Conservation (phyloP, 1,140 invertebrate genomes). For the Drosophila leontia region DNA sequence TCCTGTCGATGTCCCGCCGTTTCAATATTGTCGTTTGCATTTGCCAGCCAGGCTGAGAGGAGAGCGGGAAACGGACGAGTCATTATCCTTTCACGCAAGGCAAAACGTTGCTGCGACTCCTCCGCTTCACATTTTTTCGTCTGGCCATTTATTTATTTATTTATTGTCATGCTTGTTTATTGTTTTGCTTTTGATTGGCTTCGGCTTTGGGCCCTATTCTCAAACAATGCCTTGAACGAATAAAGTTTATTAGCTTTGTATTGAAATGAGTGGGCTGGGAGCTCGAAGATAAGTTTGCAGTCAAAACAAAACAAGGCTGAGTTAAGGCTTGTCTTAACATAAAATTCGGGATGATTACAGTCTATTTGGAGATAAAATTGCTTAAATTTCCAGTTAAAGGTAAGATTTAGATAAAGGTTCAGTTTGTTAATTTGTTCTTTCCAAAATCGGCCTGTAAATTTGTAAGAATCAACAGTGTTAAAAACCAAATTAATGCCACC, state of each 20-base stretch:
- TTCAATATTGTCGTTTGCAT: constrained; percentile 70
- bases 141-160: constrained; percentile 74
- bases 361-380: too few relatives aligned
- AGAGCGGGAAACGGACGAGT: constrained; percentile 42
- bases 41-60: constrained; percentile 26
- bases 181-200: constrained; percentile 77
- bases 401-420: rapidly evolving
- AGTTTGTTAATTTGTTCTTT: constrained; percentile 11
- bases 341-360: background rate
- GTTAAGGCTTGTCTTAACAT: background rate
- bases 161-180: constrained; percentile 82
- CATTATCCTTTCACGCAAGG: constrained; percentile 72
- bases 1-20: constrained; percentile 37
- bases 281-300: constrained; percentile 12
- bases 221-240: background rate
- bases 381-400: background rate
- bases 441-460: constrained; percentile 52
- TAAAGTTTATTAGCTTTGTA: constrained; percentile 28
- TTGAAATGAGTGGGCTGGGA: background rate
- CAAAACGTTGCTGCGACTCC: constrained; percentile 22
- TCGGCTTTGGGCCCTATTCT: constrained; percentile 22
- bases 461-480: constrained; percentile 45
- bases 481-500: background rate
- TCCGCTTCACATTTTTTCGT: constrained; percentile 44
- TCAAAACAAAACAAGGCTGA: constrained; percentile 8